Base-by-base conservation (phyloP, 2,797 vertebrate genomes). In the Microctenopoma steveboyesi region DNA sequence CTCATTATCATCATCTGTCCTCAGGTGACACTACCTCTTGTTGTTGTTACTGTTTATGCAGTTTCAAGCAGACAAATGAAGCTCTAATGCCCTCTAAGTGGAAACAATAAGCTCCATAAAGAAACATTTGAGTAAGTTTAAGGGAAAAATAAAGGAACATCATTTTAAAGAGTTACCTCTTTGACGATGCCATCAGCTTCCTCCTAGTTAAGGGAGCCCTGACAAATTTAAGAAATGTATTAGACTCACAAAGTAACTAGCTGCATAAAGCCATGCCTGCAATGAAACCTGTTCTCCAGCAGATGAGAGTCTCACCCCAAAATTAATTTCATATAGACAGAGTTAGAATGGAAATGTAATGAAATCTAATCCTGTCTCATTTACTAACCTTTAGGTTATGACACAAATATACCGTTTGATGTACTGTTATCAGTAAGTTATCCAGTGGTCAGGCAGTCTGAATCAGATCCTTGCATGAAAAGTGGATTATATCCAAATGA, bases 251-350 rank as follows among this genome's bases (percentile, higher is more conserved):
- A 8, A 8, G 33, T 35, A 35, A 35, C 50, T n/a, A 14, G 4
- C 11, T 33, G 25, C 15, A 3, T 28, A 10, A 18, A 68, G 40
- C 30, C n/a, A 7, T 2, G 39, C 35, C 47, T 74, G 84, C 68
- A 78, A 15, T 78, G 12, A 28, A 0, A 18, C 3, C 4, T 66
- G 16, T 72, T 60, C 37, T 71, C 88, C 86, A 88, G 70, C 47
- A 85, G 84, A 82, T 82, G 77, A 59, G 25, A 28, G 22, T 82
- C 80, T 74, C 0, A 1, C 48, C 16, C 51, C 82, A 76, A 33
- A 39, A 37, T 35, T 35, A 7, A 35, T 35, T 7, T 35, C 33
- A 35, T 8, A 74, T 18, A 52, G 37, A 56, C 6, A 16, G 45
- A 49, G 39, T 40, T 13, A 30, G 43, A 69, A 75, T 64, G 37